phyloP scores from a whole-genome alignment of 2,888 invertebrate genomes.

The Lasius fuliginosus region DNA sequence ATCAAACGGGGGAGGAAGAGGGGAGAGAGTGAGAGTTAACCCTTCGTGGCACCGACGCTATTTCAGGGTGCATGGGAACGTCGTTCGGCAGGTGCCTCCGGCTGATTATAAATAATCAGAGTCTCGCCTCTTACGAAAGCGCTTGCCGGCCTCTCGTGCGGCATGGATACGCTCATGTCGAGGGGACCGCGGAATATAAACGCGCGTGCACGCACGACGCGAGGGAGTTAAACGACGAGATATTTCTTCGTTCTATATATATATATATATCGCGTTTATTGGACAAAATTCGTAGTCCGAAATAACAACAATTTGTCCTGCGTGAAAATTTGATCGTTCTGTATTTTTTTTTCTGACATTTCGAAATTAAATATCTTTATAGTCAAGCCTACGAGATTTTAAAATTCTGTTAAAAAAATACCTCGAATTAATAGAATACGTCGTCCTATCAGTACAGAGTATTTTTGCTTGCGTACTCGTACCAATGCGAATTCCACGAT shows the following conservation, averaged over 20 bases:
- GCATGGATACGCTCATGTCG: constrained; percentile 62
- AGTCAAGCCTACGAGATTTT: background rate
- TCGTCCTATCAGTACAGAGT: background rate
- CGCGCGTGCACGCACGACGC: constrained; percentile 39
- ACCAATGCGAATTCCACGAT: background rate
- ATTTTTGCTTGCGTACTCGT: background rate
- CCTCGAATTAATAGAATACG: background rate
- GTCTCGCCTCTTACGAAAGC: constrained; percentile 65
- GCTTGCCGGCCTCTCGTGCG: constrained; percentile 54
- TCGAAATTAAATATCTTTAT: background rate
- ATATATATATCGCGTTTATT: background rate
- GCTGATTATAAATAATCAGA: constrained; percentile 82
- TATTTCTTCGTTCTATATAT: constrained; percentile 43
- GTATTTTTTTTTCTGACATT: background rate
- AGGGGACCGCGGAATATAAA: constrained; percentile 56
- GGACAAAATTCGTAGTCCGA: background rate
- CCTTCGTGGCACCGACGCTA: constrained; percentile 72
- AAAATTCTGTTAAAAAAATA: background rate
- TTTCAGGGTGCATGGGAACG: constrained; percentile 83
- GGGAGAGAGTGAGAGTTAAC: constrained; percentile 30
- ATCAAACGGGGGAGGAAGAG: constrained; percentile 54
- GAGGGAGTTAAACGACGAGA: constrained; percentile 49
- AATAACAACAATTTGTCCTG: background rate
- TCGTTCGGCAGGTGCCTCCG: constrained; percentile 82
- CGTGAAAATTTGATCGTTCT: background rate